A percentile compares a stretch with the other conserved stretches of the same genome.
phyloP scores from a whole-genome alignment of 2,888 invertebrate genomes.

The Coleophora flavipennella region DNA sequence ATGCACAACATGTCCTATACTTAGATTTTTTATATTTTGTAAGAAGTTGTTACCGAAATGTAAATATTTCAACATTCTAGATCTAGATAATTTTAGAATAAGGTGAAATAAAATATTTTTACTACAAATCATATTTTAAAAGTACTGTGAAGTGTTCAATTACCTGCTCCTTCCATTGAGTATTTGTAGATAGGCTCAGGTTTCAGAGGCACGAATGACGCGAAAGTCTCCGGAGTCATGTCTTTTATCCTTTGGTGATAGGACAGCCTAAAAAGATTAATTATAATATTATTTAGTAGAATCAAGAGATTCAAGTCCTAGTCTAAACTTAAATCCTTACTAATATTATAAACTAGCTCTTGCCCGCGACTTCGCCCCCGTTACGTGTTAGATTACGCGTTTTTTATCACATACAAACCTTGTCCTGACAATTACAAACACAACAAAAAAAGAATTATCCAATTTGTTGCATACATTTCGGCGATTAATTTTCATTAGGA shows the following conservation, averaged over 20 bases:
- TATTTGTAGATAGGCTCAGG: conserved; percentile 94
- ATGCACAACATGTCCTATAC: conserved; percentile 6
- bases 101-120: conserved; percentile 42
- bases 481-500: no score
- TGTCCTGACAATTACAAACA: no score
- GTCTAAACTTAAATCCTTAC: no score
- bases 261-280: conserved; percentile 84
- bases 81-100: conserved; percentile 43
- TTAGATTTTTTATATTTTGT: conserved; percentile 14
- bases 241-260: conserved; percentile 95
- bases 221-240: conserved; percentile 91
- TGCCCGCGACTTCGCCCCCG: no score
- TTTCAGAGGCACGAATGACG: conserved; percentile 85
- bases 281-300: no score
- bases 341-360: no score
- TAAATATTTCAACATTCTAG: conserved; percentile 50
- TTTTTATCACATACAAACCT: no score
- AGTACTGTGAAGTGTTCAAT: conserved; percentile 36
- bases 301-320: no score
- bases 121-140: conserved; percentile 30
- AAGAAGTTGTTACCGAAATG: conserved; percentile 38
- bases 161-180: conserved; percentile 90
- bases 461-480: no score
- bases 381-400: no score
- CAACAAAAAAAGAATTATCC: no score